A percentile compares a stretch with the other conserved stretches of the same genome.
phyloP scores from a whole-genome alignment of 1,140 invertebrate species.

The Cyclargus thomasi region DNA sequence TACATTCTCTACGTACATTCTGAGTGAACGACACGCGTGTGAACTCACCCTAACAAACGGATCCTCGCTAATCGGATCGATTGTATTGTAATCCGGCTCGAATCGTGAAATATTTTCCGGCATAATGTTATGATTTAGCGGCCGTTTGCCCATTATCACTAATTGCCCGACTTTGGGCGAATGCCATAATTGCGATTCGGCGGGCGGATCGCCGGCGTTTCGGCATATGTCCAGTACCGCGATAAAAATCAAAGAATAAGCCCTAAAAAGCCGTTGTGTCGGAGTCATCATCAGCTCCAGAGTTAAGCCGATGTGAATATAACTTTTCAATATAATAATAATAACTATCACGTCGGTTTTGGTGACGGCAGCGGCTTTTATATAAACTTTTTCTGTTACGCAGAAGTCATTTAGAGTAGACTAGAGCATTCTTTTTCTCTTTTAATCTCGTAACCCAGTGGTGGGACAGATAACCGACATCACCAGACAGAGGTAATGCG shows the following conservation, averaged over 20 bases:
- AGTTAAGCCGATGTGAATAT: background rate
- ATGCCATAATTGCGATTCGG: conserved; percentile 14
- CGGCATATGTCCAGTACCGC: conserved; percentile 11
- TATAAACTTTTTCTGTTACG: no score
- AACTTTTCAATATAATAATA: no score
- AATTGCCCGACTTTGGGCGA: conserved; percentile 11
- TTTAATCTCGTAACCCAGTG: no score
- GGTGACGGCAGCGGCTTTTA: no score
- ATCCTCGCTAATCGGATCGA: background rate
- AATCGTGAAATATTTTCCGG: conserved; percentile 12
- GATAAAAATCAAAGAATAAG: conserved; percentile 1
- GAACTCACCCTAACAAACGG: background rate
- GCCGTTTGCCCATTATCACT: conserved; percentile 8
- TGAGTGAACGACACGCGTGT: background rate
- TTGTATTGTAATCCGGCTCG: background rate
- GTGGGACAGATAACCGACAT: no score
- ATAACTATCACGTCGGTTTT: no score
- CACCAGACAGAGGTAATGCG: no score
- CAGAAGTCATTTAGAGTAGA: no score
- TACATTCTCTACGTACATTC: no score
- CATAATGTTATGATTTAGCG: conserved; percentile 15
- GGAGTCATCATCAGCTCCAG: background rate
- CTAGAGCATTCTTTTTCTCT: no score
- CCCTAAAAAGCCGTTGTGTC: background rate
- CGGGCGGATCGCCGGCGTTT: background rate